A percentile compares a stretch with the other conserved stretches of the same genome.
These are phyloP conservation scores for Anastrepha ludens DNA, from an alignment of 1,140 invertebrate genomes.

Conservation along the genomic window DNA sequence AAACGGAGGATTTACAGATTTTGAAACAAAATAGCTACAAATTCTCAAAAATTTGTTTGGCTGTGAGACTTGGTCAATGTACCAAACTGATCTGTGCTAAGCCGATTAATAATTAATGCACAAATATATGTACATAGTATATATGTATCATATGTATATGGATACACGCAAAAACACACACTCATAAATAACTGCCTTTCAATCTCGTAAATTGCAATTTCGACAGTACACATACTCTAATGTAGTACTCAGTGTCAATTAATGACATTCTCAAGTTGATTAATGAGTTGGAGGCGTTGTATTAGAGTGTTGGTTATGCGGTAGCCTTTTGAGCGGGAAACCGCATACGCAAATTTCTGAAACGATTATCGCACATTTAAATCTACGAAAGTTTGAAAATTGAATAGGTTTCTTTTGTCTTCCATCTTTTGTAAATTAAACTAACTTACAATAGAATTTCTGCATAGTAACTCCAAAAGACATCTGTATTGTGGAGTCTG, in stretches of 20 bases:
- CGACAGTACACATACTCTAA: slow-evolving; percentile 11
- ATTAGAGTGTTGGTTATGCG: neutral
- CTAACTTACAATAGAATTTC: no score
- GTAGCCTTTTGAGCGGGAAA: neutral
- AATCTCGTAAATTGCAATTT: slow-evolving; percentile 36
- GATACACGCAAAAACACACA: neutral
- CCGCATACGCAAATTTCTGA: neutral
- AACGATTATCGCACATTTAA: neutral
- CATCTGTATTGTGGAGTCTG: no score
- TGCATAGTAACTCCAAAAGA: no score
- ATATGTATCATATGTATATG: neutral
- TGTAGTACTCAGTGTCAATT: slow-evolving; percentile 23
- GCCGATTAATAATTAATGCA: neutral
- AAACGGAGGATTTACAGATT: slow-evolving; percentile 11
- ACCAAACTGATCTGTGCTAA: neutral
- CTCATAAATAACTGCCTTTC: slow-evolving; percentile 1
- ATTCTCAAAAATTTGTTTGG: neutral
- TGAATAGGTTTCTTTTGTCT: no score
- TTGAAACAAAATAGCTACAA: neutral
- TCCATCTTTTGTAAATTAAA: no score
- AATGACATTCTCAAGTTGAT: slow-evolving; percentile 34
- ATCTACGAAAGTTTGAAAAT: neutral
- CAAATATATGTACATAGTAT: neutral
- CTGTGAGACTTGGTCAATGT: neutral
- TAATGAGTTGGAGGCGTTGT: slow-evolving; percentile 35